phyloP scores from a whole-genome alignment of 1,140 invertebrate genomes.

The Formica selysi region DNA sequence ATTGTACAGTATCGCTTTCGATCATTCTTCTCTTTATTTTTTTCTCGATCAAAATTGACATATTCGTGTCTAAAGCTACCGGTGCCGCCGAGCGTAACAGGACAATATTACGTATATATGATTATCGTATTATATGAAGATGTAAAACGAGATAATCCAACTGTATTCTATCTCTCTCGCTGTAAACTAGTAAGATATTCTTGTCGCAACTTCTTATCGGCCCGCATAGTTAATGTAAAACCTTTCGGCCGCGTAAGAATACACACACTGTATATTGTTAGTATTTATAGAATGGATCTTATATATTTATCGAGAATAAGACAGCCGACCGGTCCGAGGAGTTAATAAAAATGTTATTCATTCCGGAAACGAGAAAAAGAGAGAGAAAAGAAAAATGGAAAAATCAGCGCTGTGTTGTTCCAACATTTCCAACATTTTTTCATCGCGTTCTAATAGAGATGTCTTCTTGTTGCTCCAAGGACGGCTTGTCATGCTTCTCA shows the following conservation, averaged over 20 bases:
- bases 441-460: constrained; percentile 27
- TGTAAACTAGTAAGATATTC: constrained; percentile 51
- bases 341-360: constrained; percentile 7
- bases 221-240: constrained; percentile 22
- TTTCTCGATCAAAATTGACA: background rate
- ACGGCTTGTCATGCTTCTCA: constrained; percentile 40
- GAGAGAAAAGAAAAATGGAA: constrained; percentile 8
- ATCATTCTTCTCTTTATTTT: constrained; percentile 8
- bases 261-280: constrained; percentile 39
- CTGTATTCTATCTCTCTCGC: constrained; percentile 59
- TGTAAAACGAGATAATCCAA: constrained; percentile 61
- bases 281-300: constrained; percentile 38
- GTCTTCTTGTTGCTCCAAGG: constrained; percentile 46
- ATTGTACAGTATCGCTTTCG: constrained; percentile 3
- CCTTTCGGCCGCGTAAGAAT: constrained; percentile 38
- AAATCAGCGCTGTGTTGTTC: constrained; percentile 26
- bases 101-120: constrained; percentile 80
- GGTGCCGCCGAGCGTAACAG: constrained; percentile 78
- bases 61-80: constrained; percentile 72
- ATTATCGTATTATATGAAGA: constrained; percentile 56
- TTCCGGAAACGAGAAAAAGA: background rate
- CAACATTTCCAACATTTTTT: background rate
- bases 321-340: background rate
- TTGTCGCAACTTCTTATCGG: constrained; percentile 37
- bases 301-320: constrained; percentile 47